Evolutionary conservation across 1,140 invertebrate species (phyloP).

Genomic region (Sogatella furcifera): DNA sequence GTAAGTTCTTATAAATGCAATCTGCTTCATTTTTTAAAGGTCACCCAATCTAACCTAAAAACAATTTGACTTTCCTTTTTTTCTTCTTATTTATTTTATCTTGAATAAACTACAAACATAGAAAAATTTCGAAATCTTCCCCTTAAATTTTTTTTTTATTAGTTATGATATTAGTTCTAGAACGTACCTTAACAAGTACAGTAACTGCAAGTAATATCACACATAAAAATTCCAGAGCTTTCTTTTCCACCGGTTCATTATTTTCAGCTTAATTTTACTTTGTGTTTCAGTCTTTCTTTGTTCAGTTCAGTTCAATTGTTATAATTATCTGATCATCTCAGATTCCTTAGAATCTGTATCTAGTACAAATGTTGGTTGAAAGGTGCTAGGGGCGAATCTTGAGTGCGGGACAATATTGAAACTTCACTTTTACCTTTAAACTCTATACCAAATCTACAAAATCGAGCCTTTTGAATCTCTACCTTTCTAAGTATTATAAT

Average conservation of each 20-base stretch:
- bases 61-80: constrained; percentile 31
- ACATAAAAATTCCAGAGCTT: neutral
- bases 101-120: constrained; percentile 5
- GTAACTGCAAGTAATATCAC: neutral
- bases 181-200: neutral
- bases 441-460: too few relatives aligned
- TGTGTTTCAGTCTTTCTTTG: too few relatives aligned
- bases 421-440: too few relatives aligned
- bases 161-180: neutral
- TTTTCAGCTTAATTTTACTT: too few relatives aligned
- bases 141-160: neutral
- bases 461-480: neutral
- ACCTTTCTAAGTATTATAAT: too few relatives aligned
- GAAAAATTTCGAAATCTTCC: constrained; percentile 3
- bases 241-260: neutral
- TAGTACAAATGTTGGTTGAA: too few relatives aligned
- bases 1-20: constrained; percentile 36
- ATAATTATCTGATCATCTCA: too few relatives aligned
- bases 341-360: too few relatives aligned
- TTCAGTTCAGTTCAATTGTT: too few relatives aligned
- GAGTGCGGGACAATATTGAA: too few relatives aligned
- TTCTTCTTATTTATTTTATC: constrained; percentile 23
- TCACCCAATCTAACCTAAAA: constrained; percentile 18
- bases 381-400: too few relatives aligned
- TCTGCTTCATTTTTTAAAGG: constrained; percentile 6